Evolutionary conservation across 2,888 invertebrate species (phyloP).

Genomic region (Drosophila limbata): DNA sequence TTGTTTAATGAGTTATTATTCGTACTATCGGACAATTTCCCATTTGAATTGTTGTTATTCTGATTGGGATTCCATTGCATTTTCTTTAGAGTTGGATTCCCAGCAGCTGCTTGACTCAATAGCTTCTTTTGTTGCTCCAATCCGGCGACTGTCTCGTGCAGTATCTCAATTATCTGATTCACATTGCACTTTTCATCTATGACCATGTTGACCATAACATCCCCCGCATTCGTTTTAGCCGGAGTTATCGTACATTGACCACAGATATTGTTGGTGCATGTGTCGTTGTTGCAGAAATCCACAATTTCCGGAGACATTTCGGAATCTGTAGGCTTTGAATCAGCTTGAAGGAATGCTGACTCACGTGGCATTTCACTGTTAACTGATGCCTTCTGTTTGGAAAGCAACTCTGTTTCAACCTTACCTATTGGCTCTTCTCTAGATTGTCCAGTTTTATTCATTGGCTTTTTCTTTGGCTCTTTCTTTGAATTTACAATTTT

Average conservation of each 20-base stretch:
- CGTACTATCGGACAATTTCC: not conserved
- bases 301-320: not conserved
- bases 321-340: not conserved
- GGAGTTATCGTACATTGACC: not conserved
- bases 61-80: not conserved
- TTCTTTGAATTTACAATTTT: not conserved
- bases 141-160: constrained; percentile 46
- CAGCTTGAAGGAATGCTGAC: not conserved
- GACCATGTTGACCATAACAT: not conserved
- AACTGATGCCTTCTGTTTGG: not conserved
- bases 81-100: not conserved
- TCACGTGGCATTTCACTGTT: not conserved
- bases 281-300: not conserved
- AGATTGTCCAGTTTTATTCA: not conserved
- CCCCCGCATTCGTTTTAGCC: not conserved
- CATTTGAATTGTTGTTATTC: not conserved
- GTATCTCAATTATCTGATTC: constrained; percentile 39
- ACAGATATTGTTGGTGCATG: not conserved
- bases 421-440: not conserved
- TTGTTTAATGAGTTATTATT: not conserved
- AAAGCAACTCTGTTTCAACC: not conserved
- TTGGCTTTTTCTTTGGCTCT: not conserved
- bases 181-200: constrained; percentile 46
- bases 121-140: constrained; percentile 39
- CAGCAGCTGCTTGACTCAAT: not conserved